phyloP scores from a whole-genome alignment of 2,113 vertebrate genomes.

The Melanerpes aurifrons region DNA sequence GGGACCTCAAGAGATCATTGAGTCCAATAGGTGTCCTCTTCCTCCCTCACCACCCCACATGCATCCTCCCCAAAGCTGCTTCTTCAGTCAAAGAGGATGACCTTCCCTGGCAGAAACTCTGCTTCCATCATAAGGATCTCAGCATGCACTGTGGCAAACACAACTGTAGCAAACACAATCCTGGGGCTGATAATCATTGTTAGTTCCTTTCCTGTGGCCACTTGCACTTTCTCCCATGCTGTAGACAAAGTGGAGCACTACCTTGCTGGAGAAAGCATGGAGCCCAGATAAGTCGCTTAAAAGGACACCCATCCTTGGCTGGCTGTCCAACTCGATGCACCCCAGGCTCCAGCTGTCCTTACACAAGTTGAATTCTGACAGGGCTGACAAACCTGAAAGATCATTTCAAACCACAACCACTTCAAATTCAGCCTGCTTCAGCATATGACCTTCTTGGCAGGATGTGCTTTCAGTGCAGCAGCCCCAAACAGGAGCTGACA shows the following conservation, averaged over 20 bases:
- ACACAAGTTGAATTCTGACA: rapidly evolving
- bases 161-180: rapidly evolving
- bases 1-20: too few relatives aligned
- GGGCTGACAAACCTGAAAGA: background rate
- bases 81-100: too few relatives aligned
- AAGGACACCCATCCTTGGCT: background rate
- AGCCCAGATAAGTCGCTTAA: background rate
- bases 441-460: constrained; percentile 6
- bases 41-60: too few relatives aligned
- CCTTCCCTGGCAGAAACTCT: background rate
- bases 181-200: background rate
- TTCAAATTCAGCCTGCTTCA: constrained; percentile 9
- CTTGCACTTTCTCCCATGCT: background rate
- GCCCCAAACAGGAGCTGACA: constrained; percentile 60
- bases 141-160: background rate
- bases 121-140: background rate
- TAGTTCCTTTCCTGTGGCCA: background rate
- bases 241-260: background rate
- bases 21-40: too few relatives aligned
- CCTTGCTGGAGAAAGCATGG: background rate
- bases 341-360: background rate
- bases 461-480: background rate
- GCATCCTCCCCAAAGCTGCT: too few relatives aligned
- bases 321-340: background rate
- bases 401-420: background rate